Conservation (phyloP, 64 coral and sea anemone species). For the Pocillopora damicornis region DNA sequence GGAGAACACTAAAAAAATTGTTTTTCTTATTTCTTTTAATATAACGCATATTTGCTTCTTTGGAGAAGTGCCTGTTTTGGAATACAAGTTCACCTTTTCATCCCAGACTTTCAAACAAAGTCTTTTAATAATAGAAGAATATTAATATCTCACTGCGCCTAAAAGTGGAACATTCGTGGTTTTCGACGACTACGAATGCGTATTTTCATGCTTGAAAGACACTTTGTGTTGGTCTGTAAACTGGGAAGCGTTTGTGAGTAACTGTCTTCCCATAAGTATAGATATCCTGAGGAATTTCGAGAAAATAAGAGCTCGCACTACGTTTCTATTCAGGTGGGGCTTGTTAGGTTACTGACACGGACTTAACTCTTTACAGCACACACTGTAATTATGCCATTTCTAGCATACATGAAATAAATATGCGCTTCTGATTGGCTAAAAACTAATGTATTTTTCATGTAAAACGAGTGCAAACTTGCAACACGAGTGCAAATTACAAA, state of each 20-base stretch:
- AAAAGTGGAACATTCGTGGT: not conserved
- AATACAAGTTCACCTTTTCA: not conserved
- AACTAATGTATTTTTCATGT: no score
- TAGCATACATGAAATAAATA: no score
- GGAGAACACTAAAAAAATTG: no score
- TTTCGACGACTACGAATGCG: not conserved
- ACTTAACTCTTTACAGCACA: no score
- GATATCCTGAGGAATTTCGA: not conserved
- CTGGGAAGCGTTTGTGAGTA: not conserved
- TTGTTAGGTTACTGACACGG: no score
- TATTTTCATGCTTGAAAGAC: not conserved
- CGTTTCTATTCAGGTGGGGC: not conserved
- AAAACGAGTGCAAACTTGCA: no score
- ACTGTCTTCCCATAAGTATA: not conserved
- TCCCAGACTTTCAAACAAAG: not conserved
- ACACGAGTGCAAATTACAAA: no score
- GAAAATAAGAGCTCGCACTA: not conserved
- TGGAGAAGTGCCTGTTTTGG: not conserved
- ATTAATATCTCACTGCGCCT: not conserved
- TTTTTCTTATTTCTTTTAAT: not conserved
- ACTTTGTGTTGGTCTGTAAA: not conserved
- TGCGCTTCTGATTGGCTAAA: no score
- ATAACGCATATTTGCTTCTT: no score
- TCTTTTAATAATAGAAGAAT: not conserved
- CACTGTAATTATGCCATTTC: no score